A percentile compares a stretch with the other conserved stretches of the same genome.
These are phyloP conservation scores for Papilio gigon DNA, from an alignment of 2,888 invertebrate genomes.

Conservation along the genomic window DNA sequence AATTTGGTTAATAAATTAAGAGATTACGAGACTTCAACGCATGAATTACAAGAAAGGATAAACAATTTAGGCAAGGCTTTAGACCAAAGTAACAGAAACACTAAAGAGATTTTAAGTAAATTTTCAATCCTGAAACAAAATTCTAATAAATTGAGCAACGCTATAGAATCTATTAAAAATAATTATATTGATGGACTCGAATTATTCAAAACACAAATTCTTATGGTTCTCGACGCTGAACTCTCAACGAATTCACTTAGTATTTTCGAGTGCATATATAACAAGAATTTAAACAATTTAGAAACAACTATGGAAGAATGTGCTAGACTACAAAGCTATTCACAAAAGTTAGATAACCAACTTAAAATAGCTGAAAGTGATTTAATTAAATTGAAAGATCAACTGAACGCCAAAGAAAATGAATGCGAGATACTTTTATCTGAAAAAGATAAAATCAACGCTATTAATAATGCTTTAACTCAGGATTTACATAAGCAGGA, in stretches of 20 bases:
- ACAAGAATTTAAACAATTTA: conserved; percentile 56
- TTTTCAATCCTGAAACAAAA: conserved; percentile 56
- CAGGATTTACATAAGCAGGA: conserved; percentile 67
- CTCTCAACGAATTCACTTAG: conserved; percentile 55
- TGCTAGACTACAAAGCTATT: conserved; percentile 52
- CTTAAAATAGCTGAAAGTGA: conserved; percentile 56
- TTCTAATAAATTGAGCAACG: conserved; percentile 50
- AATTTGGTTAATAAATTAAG: conserved; percentile 68
- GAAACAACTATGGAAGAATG: conserved; percentile 52
- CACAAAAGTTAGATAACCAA: conserved; percentile 54
- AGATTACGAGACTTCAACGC: conserved; percentile 61
- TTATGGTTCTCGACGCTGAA: conserved; percentile 60
- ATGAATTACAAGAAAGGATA: conserved; percentile 54
- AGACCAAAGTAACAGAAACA: conserved; percentile 54
- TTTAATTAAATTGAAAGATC: conserved; percentile 56
- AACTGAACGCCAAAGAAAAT: conserved; percentile 61
- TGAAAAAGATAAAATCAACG: conserved; percentile 65
- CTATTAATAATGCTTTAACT: conserved; percentile 70
- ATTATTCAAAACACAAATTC: conserved; percentile 60
- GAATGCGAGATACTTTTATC: conserved; percentile 61
- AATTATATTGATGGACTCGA: conserved; percentile 48
- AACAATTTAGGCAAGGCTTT: conserved; percentile 53
- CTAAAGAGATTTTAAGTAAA: conserved; percentile 51
- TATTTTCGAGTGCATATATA: conserved; percentile 58
- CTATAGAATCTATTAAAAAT: conserved; percentile 38